Conservation (phyloP, 2,113 vertebrate genomes). For the Ammodramus savannarum region DNA sequence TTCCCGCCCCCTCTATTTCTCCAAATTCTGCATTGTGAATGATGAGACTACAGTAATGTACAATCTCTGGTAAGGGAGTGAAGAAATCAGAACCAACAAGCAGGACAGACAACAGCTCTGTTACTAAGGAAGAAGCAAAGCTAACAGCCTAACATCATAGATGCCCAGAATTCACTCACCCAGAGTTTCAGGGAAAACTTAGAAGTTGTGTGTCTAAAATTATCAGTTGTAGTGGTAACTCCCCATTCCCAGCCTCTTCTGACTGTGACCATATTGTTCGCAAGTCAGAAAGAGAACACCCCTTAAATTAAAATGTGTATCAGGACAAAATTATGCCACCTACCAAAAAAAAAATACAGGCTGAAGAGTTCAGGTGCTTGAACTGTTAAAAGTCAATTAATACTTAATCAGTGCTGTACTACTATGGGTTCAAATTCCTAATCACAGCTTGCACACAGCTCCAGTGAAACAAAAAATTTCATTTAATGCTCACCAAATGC, state of each 20-base stretch:
- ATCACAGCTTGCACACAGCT: conserved; percentile 11
- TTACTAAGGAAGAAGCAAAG: background rate
- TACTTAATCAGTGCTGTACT: background rate
- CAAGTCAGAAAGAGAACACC: background rate
- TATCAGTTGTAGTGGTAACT: background rate
- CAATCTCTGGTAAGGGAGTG: background rate
- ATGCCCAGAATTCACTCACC: background rate
- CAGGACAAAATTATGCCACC: background rate
- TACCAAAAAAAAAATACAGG: background rate
- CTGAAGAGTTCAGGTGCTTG: background rate
- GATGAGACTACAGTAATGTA: background rate
- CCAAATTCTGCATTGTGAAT: background rate
- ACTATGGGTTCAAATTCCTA: conserved; percentile 11
- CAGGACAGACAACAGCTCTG: background rate
- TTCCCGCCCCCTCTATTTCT: fast-evolving
- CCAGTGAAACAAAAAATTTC: conserved; percentile 38
- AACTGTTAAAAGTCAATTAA: background rate
- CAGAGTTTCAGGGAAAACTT: background rate
- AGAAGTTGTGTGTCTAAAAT: background rate
- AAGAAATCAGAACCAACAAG: background rate
- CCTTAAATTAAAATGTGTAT: background rate
- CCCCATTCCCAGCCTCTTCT: background rate
- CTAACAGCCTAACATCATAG: background rate
- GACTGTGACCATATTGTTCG: background rate
- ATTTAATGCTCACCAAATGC: conserved; percentile 38